Conservation (phyloP, 2,888 invertebrate genomes). For the Baronia brevicornis region DNA sequence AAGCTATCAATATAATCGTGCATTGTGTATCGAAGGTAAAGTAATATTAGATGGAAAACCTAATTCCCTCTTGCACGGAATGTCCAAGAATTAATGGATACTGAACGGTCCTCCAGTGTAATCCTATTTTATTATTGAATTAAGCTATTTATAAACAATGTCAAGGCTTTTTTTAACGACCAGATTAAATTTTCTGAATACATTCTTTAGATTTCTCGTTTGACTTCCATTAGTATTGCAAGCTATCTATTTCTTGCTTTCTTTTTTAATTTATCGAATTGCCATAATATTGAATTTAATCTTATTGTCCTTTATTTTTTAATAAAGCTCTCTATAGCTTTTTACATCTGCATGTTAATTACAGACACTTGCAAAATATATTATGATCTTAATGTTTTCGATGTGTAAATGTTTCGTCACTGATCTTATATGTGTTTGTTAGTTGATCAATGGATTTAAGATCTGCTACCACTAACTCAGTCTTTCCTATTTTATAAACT, state of each 20-base stretch:
- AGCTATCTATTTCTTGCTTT: constrained; percentile 10
- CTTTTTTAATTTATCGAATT: not conserved
- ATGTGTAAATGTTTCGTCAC: too few relatives aligned
- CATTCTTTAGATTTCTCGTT: constrained; percentile 16
- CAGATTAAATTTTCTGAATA: constrained; percentile 13
- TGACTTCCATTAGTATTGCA: constrained; percentile 14
- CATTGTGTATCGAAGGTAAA: constrained; percentile 2
- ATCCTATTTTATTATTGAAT: constrained; percentile 32
- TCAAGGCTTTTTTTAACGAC: constrained; percentile 12
- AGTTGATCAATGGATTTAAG: too few relatives aligned
- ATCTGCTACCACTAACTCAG: too few relatives aligned
- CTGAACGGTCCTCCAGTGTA: constrained; percentile 27
- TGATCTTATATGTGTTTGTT: too few relatives aligned
- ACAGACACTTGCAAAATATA: too few relatives aligned
- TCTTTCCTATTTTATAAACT: too few relatives aligned
- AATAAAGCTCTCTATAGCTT: too few relatives aligned
- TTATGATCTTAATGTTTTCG: too few relatives aligned
- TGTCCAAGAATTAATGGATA: constrained; percentile 29
- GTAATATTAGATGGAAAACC: constrained; percentile 24
- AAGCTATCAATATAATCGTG: not conserved
- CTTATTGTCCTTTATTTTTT: too few relatives aligned
- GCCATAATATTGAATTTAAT: too few relatives aligned
- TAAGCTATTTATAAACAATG: constrained; percentile 22
- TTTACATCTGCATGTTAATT: too few relatives aligned
- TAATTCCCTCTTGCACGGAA: constrained; percentile 30